Conservation (phyloP, 2,888 invertebrate genomes). For the Trachelus tabidus region DNA sequence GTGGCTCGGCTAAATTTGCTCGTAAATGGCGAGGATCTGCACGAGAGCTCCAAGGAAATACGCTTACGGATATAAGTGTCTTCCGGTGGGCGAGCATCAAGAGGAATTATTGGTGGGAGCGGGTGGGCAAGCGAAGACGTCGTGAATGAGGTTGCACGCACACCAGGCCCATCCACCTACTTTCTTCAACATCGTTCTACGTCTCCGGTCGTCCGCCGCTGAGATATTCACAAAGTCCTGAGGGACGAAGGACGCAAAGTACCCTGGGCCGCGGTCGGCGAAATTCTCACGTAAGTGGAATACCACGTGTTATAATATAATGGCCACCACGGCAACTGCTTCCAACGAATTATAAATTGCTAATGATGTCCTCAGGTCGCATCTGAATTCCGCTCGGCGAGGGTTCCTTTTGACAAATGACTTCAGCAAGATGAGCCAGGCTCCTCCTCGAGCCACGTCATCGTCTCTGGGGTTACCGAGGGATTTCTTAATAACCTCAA, state of each 20-base stretch:
- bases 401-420: slow-evolving; percentile 28
- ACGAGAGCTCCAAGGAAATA: not conserved
- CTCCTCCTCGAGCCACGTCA: not conserved
- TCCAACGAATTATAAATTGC: slow-evolving; percentile 29
- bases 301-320: not conserved
- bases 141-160: not conserved
- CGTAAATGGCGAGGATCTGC: not conserved
- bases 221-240: not conserved
- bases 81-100: not conserved
- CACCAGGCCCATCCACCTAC: not conserved
- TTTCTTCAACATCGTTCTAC: not conserved
- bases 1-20: not conserved
- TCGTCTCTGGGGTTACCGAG: not conserved
- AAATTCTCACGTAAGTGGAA: not conserved
- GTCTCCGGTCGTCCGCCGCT: not conserved
- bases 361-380: slow-evolving; percentile 15
- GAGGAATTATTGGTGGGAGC: not conserved
- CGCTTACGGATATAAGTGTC: not conserved
- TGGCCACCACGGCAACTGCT: not conserved
- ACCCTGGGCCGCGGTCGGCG: not conserved
- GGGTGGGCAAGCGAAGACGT: too few relatives aligned
- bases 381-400: not conserved
- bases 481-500: not conserved
- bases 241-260: not conserved
- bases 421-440: slow-evolving; percentile 1